Conservation (phyloP, 2,888 invertebrate species). For the Mamestra brassicae region DNA sequence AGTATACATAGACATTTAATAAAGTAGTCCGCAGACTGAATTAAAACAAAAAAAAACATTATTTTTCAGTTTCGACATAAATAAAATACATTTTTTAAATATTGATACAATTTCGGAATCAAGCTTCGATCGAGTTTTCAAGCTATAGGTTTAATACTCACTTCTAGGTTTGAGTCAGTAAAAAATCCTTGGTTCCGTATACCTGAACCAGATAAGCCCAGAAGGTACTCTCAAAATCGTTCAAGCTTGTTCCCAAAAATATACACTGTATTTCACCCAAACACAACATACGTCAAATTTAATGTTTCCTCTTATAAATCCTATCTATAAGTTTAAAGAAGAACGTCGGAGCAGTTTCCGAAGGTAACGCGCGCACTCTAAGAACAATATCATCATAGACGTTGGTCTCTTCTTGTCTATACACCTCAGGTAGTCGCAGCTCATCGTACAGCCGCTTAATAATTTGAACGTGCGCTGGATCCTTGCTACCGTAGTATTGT, state of each 20-base stretch:
- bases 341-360: slow-evolving; percentile 91
- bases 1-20: background rate
- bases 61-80: background rate
- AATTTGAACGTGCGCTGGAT: slow-evolving; percentile 91
- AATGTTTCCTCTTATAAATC: slow-evolving; percentile 91
- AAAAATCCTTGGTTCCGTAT: no score
- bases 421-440: slow-evolving; percentile 93
- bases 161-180: background rate
- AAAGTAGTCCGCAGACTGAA: background rate
- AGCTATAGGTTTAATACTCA: background rate
- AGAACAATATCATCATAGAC: slow-evolving; percentile 93
- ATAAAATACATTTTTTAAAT: background rate
- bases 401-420: slow-evolving; percentile 93
- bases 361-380: slow-evolving; percentile 93
- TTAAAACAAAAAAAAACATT: background rate
- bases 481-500: slow-evolving; percentile 93
- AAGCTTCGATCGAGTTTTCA: slow-evolving; percentile 5
- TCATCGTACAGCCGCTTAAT: slow-evolving; percentile 89
- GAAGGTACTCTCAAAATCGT: background rate
- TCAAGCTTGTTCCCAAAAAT: slow-evolving; percentile 4
- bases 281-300: slow-evolving; percentile 18
- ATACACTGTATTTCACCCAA: slow-evolving; percentile 9
- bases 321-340: slow-evolving; percentile 94
- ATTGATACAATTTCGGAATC: slow-evolving; percentile 3
- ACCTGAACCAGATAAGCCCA: no score